Base-by-base conservation (phyloP, 2,113 vertebrate species). In the Paramisgurnus dabryanus region DNA sequence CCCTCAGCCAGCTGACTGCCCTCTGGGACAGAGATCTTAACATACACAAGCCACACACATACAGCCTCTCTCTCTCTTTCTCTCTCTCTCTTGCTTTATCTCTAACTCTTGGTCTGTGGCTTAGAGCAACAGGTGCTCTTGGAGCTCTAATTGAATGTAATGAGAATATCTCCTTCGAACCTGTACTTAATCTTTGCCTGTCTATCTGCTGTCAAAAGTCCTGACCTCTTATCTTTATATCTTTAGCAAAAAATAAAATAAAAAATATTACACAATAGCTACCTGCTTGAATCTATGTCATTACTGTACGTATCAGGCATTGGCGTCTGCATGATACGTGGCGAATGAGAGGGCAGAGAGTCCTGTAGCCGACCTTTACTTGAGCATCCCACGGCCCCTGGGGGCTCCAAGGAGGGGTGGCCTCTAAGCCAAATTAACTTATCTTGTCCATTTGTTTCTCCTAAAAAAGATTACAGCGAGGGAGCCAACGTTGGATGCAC, bases 401-500 rank as follows among this genome's bases (percentile, higher is more conserved):
- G 87, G 89, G 84, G 92, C 91, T 89, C 81, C 81, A 55, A 74
- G 83, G 89, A 86, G 89, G 90, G 89, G 85, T 89, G 82, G 79
- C 66, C 58, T 50, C 82, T 92, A 80, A 83, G 87, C 87, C 89
- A 82, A 86, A 82, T 82, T 79, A 87, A 92, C 86, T 85, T 90
- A 90, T 83, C 69, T 86, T 91, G 90, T 92, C 91, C 92, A 90
- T 90, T 90, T 90, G 84, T 90, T 87, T 80, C 85, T 90, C 85
- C 86, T 85, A 92, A 94, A 95, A 91, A 83, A 91, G 90, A 94
- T 94, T 94, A 94, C 45, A 49, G 55, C 76, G 72, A 86, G 88
- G 86, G 90, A 90, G 89, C 71, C 66, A 58, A 87, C 86, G 91
- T 92, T 90, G 71, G 71, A 79, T 53, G 75, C 41, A 80, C 45